Evolutionary conservation across 2,888 invertebrate genomes (phyloP).

Genomic region (Melinaea marsaeus): DNA sequence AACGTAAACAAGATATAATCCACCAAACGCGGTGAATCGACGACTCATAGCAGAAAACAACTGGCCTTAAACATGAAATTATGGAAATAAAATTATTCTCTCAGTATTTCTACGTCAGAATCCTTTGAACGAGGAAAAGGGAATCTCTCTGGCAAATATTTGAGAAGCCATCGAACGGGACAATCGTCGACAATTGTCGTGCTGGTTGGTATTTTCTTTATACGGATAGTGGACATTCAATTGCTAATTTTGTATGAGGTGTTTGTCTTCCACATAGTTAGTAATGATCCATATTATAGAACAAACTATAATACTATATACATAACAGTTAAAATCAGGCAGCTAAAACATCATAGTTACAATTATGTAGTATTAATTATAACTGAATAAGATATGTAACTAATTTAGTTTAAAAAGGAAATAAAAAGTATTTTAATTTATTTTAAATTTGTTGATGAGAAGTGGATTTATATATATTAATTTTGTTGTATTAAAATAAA

Average conservation of each 20-base stretch:
- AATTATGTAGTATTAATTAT: too few relatives aligned
- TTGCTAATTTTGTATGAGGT: slow-evolving; percentile 4
- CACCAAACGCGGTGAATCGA: slow-evolving; percentile 8
- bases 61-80: slow-evolving; percentile 30
- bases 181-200: slow-evolving; percentile 24
- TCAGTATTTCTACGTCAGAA: slow-evolving; percentile 23
- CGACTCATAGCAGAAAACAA: slow-evolving; percentile 5
- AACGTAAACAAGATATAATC: slow-evolving; percentile 11
- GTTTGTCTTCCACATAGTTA: background rate
- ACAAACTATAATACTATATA: too few relatives aligned
- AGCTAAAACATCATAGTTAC: too few relatives aligned
- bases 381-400: too few relatives aligned
- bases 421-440: too few relatives aligned
- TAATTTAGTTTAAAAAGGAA: too few relatives aligned
- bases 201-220: slow-evolving; percentile 2
- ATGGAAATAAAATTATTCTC: slow-evolving; percentile 45
- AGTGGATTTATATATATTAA: too few relatives aligned
- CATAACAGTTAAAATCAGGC: too few relatives aligned
- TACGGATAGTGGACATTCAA: slow-evolving; percentile 2
- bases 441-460: too few relatives aligned
- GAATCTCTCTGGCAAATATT: slow-evolving; percentile 57
- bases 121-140: slow-evolving; percentile 38
- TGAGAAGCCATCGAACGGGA: slow-evolving; percentile 44
- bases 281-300: background rate
- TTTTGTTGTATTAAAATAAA: too few relatives aligned